Evolutionary conservation across 2,888 invertebrate genomes (phyloP).

Genomic region (Endotricha flammealis): DNA sequence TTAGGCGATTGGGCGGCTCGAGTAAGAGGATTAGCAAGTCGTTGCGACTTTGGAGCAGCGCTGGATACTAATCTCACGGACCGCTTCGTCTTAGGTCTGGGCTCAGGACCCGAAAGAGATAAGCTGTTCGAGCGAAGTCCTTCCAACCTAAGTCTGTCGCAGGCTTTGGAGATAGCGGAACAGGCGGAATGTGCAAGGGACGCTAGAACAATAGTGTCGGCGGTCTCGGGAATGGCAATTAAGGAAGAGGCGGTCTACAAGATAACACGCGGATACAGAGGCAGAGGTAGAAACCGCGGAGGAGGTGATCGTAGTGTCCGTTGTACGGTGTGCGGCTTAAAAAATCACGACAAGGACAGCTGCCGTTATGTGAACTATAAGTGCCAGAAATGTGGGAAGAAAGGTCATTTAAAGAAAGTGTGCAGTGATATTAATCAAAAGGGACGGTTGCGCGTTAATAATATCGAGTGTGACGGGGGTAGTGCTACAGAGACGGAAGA

Average conservation of each 20-base stretch:
- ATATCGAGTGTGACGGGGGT: background rate
- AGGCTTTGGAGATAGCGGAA: slow-evolving; percentile 16
- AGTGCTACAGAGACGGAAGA: background rate
- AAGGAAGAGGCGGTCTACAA: slow-evolving; percentile 18
- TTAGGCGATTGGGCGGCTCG: slow-evolving; percentile 20
- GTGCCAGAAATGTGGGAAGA: slow-evolving; percentile 20
- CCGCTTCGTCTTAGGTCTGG: slow-evolving; percentile 8
- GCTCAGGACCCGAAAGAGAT: slow-evolving; percentile 5
- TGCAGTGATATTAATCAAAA: slow-evolving; percentile 1
- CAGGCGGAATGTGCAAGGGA: no score
- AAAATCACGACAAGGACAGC: slow-evolving; percentile 13
- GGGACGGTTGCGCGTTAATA: no score
- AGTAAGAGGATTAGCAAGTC: slow-evolving; percentile 10
- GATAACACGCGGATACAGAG: slow-evolving; percentile 6
- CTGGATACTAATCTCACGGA: background rate
- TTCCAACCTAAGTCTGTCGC: slow-evolving; percentile 10
- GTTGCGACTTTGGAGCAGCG: no score
- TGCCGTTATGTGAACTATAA: slow-evolving; percentile 20
- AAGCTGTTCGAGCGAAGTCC: slow-evolving; percentile 9
- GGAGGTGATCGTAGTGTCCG: no score
- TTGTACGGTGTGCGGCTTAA: slow-evolving; percentile 18
- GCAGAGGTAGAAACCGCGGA: no score
- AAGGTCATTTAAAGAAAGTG: slow-evolving; percentile 24
- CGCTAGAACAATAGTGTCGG: slow-evolving; percentile 12
- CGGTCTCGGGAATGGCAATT: slow-evolving; percentile 1